phyloP scores from a whole-genome alignment of 2,888 invertebrate species.

The Mayetiola destructor region DNA sequence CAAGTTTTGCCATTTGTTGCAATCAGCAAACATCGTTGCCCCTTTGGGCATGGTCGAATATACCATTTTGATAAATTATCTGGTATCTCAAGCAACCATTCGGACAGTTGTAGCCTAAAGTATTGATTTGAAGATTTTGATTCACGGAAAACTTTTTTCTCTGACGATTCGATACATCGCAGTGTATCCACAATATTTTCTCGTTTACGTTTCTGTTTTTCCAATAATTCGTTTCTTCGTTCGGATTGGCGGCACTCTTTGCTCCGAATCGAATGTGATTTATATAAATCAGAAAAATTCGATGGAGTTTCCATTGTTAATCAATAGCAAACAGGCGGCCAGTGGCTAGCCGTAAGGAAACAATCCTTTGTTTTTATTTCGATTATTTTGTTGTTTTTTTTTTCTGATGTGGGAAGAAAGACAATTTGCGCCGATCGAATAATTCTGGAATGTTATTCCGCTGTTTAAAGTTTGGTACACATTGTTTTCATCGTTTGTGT shows the following conservation, averaged over 20 bases:
- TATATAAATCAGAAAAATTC: constrained; percentile 21
- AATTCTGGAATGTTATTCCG: no score
- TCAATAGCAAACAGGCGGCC: no score
- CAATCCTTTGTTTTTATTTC: no score
- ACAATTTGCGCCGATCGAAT: no score
- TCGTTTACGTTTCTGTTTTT: constrained; percentile 28
- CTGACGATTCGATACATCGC: constrained; percentile 18
- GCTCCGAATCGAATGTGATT: constrained; percentile 18
- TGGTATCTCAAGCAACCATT: constrained; percentile 85
- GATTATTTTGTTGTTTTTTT: no score
- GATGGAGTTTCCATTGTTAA: no score
- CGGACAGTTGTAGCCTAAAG: constrained; percentile 86
- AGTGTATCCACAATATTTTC: constrained; percentile 24
- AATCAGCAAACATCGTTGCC: constrained; percentile 66
- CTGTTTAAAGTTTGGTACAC: no score
- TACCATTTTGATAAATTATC: constrained; percentile 60
- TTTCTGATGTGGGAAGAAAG: no score
- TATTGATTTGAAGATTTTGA: constrained; percentile 32
- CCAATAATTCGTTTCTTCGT: constrained; percentile 25
- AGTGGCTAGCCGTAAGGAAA: no score
- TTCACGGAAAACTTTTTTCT: constrained; percentile 12
- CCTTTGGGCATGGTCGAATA: constrained; percentile 68
- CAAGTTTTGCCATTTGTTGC: constrained; percentile 53
- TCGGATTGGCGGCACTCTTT: constrained; percentile 22
- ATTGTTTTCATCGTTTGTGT: no score